A percentile compares a stretch with the other conserved stretches of the same genome.
Evolutionary conservation across 2,888 invertebrate genomes (phyloP).

Genomic region (Aspidiotus destructor): DNA sequence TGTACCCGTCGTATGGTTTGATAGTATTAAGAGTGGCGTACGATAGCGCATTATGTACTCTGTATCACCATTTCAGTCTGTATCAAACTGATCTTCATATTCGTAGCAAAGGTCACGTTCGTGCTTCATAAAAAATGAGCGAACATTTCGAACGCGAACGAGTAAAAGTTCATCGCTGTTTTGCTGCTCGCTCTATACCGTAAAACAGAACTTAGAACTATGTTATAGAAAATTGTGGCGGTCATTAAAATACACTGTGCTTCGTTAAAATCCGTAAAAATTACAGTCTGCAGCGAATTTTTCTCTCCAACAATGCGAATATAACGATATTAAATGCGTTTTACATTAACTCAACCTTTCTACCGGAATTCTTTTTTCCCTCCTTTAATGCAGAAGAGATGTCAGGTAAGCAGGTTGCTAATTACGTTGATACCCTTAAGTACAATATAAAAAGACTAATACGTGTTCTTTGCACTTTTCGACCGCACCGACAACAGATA

Average conservation of each 20-base stretch:
- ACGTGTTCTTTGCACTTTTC: background rate
- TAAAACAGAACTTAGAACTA: background rate
- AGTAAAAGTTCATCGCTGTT: too few species aligned
- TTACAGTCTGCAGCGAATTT: background rate
- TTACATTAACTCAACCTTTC: background rate
- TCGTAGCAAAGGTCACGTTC: too few species aligned
- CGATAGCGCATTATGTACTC: too few species aligned
- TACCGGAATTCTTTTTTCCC: background rate
- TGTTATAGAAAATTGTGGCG: background rate
- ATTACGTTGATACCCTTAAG: conserved; percentile 2
- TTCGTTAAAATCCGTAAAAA: conserved; percentile 1
- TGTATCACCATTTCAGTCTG: too few species aligned
- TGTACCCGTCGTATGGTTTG: too few species aligned
- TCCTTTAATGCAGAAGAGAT: background rate
- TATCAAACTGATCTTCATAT: too few species aligned
- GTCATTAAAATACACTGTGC: background rate
- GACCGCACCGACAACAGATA: background rate
- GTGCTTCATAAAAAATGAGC: too few species aligned
- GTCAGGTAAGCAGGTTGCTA: conserved; percentile 4
- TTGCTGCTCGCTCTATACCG: background rate
- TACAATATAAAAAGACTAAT: conserved; percentile 7
- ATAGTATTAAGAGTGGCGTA: too few species aligned
- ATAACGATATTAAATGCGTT: conserved; percentile 4
- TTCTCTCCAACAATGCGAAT: background rate
- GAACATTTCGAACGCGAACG: too few species aligned